Percentiles rank a stretch among this genome's conserved stretches.
phyloP scores from a whole-genome alignment of 2,888 invertebrate species.

The Blomia tropicalis region DNA sequence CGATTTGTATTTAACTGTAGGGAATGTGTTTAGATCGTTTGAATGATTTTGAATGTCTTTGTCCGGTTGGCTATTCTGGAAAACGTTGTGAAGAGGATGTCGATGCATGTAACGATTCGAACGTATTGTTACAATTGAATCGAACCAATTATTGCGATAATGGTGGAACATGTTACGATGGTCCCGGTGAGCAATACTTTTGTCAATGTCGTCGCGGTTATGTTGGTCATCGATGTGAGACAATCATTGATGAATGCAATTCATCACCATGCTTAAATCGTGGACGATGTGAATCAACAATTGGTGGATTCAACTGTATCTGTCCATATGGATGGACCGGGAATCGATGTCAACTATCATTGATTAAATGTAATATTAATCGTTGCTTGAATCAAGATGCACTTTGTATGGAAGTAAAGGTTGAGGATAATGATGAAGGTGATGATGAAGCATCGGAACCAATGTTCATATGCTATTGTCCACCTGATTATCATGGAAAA shows the following conservation, averaged over 20 bases:
- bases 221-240: constrained; percentile 13
- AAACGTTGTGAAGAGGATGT: constrained; percentile 18
- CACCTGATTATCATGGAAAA: constrained; percentile 17
- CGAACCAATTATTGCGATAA: background rate
- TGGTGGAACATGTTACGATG: constrained; percentile 20
- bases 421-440: too few species aligned
- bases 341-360: background rate
- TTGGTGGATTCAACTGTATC: background rate
- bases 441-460: background rate
- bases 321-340: constrained; percentile 20
- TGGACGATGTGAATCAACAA: background rate
- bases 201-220: constrained; percentile 16
- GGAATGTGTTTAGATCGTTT: constrained; percentile 16
- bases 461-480: constrained; percentile 15
- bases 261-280: constrained; percentile 15
- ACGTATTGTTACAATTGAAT: background rate
- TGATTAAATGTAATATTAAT: constrained; percentile 3
- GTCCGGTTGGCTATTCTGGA: constrained; percentile 15
- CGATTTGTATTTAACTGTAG: too few species aligned
- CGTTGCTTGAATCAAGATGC: background rate
- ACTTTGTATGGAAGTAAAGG: constrained; percentile 7
- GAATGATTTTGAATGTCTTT: constrained; percentile 6
- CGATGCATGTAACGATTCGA: background rate
- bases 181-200: constrained; percentile 15
- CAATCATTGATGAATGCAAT: background rate